These are phyloP conservation scores for Paedocypris micromegethes DNA, from an alignment of 2,797 vertebrate species.

Conservation along the genomic window DNA sequence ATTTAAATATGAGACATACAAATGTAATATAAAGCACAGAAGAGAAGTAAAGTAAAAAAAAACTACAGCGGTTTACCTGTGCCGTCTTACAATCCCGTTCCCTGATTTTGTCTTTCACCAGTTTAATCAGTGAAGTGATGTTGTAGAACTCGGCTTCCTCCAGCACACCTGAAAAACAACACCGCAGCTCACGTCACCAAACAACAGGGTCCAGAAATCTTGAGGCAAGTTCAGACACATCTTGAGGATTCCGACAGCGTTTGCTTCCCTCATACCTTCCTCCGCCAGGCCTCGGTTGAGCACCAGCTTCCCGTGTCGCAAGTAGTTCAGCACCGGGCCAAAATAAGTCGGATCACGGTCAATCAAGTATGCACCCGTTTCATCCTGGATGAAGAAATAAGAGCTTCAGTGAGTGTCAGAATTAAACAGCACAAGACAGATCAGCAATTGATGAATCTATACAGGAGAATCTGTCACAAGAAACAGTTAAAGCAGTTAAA, in stretches of 20 bases:
- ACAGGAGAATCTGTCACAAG: no score
- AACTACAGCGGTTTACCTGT: slow-evolving; percentile 62
- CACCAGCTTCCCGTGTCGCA: slow-evolving; percentile 84
- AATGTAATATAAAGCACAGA: neutral
- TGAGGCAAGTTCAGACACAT: no score
- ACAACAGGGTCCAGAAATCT: neutral
- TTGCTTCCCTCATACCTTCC: slow-evolving; percentile 67
- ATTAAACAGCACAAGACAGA: no score
- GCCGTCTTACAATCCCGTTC: slow-evolving; percentile 80
- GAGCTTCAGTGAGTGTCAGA: neutral
- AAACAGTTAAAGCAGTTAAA: no score
- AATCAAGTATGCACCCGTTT: slow-evolving; percentile 84
- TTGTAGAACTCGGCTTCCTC: slow-evolving; percentile 89
- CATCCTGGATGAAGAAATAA: slow-evolving; percentile 67
- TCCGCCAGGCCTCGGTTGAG: slow-evolving; percentile 83
- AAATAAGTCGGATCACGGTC: slow-evolving; percentile 86
- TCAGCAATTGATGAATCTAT: no score
- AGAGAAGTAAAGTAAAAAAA: neutral
- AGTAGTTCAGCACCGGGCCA: slow-evolving; percentile 82
- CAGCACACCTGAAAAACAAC: slow-evolving; percentile 67
- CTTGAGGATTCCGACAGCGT: no score
- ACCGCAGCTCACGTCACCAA: neutral
- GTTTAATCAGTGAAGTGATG: slow-evolving; percentile 83
- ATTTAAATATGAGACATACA: neutral
- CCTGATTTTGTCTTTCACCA: slow-evolving; percentile 84